Conservation (phyloP, 2,797 vertebrate genomes). For the Crypturellus tataupa region DNA sequence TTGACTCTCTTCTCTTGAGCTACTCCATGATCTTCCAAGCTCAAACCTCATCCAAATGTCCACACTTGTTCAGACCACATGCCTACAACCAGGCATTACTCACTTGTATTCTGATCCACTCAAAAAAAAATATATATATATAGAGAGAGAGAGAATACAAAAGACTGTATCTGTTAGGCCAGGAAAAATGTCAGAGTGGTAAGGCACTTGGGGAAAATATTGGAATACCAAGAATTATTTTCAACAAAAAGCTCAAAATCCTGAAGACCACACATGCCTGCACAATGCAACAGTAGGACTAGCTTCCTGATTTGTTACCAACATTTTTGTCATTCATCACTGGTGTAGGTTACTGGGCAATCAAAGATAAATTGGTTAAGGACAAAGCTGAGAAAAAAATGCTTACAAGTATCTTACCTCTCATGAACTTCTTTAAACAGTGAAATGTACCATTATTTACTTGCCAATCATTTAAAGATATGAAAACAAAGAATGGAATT, state of each 20-base stretch:
- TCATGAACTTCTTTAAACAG: not conserved
- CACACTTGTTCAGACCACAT: not conserved
- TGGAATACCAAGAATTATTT: not conserved
- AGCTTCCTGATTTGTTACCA: not conserved
- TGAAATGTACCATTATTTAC: not conserved
- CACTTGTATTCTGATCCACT: not conserved
- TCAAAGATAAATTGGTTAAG: not conserved
- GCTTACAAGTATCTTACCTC: not conserved
- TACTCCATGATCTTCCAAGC: not conserved
- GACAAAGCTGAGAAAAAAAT: not conserved
- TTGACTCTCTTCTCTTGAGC: not conserved
- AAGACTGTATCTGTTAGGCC: not conserved
- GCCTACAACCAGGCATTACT: rapidly evolving
- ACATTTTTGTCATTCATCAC: not conserved
- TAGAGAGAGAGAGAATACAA: not conserved
- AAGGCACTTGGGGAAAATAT: not conserved
- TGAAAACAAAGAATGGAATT: not conserved
- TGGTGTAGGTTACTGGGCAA: not conserved
- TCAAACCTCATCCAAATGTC: not conserved
- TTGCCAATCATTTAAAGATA: not conserved
- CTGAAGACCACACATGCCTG: not conserved
- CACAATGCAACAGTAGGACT: not conserved
- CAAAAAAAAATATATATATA: not conserved
- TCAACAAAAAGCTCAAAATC: not conserved
- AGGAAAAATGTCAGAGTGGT: not conserved